Conservation (phyloP, 2,888 invertebrate species). For the Nomada ferruginata region DNA sequence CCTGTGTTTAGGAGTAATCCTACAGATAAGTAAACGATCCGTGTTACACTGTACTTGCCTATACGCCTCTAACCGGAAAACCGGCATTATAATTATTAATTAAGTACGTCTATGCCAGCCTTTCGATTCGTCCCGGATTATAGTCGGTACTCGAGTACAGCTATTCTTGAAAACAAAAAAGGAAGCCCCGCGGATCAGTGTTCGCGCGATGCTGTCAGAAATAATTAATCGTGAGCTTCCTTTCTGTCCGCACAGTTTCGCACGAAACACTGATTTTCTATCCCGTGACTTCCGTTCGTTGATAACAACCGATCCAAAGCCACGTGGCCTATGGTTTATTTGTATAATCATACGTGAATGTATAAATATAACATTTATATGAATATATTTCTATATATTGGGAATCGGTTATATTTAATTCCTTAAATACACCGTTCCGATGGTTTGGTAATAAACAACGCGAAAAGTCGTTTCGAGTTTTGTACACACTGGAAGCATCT, state of each 20-base stretch:
- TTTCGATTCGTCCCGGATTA: slow-evolving; percentile 74
- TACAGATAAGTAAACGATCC: slow-evolving; percentile 57
- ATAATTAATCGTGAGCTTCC: neutral
- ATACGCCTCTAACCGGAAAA: slow-evolving; percentile 48
- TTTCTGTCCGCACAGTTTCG: slow-evolving; percentile 1
- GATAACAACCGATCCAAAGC: slow-evolving; percentile 28
- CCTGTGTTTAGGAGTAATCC: slow-evolving; percentile 68
- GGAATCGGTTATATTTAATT: slow-evolving; percentile 78
- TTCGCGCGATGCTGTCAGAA: neutral
- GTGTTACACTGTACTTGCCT: slow-evolving; percentile 36
- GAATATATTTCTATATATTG: slow-evolving; percentile 54
- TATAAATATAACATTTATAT: slow-evolving; percentile 69
- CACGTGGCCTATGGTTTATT: slow-evolving; percentile 53
- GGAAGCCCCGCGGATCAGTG: slow-evolving; percentile 11
- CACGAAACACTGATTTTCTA: slow-evolving; percentile 8
- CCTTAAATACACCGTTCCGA: slow-evolving; percentile 77
- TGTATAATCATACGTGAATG: slow-evolving; percentile 60
- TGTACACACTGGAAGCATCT: slow-evolving; percentile 79
- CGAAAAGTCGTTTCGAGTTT: slow-evolving; percentile 61
- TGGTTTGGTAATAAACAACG: slow-evolving; percentile 53
- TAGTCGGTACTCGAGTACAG: slow-evolving; percentile 52
- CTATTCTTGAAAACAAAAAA: slow-evolving; percentile 27
- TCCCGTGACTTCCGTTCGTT: slow-evolving; percentile 24
- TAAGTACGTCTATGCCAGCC: slow-evolving; percentile 67
- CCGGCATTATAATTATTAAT: slow-evolving; percentile 46